Evolutionary conservation across 2,888 invertebrate species (phyloP), one percentile per base, ranked within the genome.

Genomic region (Diploptera punctata): DNA sequence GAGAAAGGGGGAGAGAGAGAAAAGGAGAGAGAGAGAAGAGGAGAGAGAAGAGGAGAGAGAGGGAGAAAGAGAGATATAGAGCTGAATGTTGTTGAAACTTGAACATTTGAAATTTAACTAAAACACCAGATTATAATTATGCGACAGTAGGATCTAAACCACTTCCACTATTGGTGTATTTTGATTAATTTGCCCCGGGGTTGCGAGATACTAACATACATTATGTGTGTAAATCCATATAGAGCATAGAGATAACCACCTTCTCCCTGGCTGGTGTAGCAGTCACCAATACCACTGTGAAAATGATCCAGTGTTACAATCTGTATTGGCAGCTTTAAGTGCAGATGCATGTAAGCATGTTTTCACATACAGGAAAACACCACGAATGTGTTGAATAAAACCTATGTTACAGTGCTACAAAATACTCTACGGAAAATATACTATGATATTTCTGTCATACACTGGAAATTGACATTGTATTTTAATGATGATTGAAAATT

Each of bases 281-380:
- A 24, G 2, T 54, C 5, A 54, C 24, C 54, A 49, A 54, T 24
- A 54, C 21, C 54, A 54, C 54, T 54, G 24, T 54, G 24, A 54
- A 54, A 54, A 54, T 54, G 57, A 57, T 31, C 13, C 57, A 57
- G 9, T 57, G 57, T 57, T 57, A 3, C 57, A 21, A 65, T 7
- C 24, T 21, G 26, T 65, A 65, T 65, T 65, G 65, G 47, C 65
- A 65, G 47, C 44, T 65, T 38, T 65, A 47, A 65, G 65, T 65
- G 65, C 65, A 65, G 21, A 65, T 29, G 5, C 65, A 65, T 65
- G 65, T 65, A 33, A 33, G 38, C 61, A 21, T 19, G 61, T 21
- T 21, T 61, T 65, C 18, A 10, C 26, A n/a, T 26, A 13, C 26
- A 44, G 7, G 26, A 65, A 47, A 65, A 21, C 57, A 16, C 29